Percentiles rank a stretch among this genome's conserved stretches.
Evolutionary conservation across 2,797 vertebrate genomes (phyloP).

Genomic region (Alfaro cultratus): DNA sequence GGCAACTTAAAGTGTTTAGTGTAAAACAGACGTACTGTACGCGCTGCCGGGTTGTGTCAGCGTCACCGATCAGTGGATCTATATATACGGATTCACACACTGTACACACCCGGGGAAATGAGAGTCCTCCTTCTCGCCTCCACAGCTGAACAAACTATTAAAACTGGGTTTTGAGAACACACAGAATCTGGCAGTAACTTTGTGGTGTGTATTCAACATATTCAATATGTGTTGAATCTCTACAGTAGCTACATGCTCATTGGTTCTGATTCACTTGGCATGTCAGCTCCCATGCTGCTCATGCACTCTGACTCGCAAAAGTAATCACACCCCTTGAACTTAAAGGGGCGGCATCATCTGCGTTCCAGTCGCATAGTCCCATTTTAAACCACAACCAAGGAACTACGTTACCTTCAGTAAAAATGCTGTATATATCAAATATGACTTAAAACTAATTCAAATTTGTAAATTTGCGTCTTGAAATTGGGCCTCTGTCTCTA

Average conservation of each 20-base stretch:
- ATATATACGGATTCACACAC: background rate
- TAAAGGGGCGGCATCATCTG: background rate
- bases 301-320: background rate
- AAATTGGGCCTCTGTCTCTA: no score
- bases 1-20: conserved; percentile 56
- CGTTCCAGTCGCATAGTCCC: no score
- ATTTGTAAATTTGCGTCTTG: no score
- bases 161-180: conserved; percentile 1
- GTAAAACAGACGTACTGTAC: conserved; percentile 48
- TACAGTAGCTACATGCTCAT: conserved; percentile 37
- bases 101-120: background rate
- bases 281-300: conserved; percentile 20
- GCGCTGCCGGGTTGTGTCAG: conserved; percentile 41
- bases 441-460: no score
- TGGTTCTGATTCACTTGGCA: conserved; percentile 21
- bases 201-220: conserved; percentile 16
- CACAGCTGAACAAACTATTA: background rate
- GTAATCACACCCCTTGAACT: background rate
- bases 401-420: no score
- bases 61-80: conserved; percentile 17
- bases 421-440: no score
- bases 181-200: conserved; percentile 1
- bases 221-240: conserved; percentile 16
- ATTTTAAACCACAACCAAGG: no score
- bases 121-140: background rate